A percentile compares a stretch with the other conserved stretches of the same genome.
phyloP scores from a whole-genome alignment of 2,113 vertebrate genomes.

The Peromyscus polionotus region DNA sequence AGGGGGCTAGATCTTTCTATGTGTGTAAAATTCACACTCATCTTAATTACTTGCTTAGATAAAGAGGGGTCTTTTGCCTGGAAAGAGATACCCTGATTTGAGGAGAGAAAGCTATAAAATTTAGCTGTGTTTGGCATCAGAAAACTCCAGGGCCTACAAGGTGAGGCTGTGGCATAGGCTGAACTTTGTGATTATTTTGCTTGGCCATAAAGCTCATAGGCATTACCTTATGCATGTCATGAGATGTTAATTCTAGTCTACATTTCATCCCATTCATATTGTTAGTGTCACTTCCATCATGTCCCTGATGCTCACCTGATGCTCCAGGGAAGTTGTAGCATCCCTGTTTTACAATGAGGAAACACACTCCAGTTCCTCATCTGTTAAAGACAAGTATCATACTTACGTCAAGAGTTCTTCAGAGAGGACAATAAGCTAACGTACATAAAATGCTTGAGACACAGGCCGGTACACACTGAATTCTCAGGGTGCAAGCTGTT shows the following conservation, averaged over 20 bases:
- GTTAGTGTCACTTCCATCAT: background rate
- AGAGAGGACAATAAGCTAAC: background rate
- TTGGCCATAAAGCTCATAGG: background rate
- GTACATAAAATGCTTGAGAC: background rate
- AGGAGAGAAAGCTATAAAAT: background rate
- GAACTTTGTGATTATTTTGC: fast-evolving
- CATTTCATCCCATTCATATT: background rate
- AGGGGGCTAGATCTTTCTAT: background rate
- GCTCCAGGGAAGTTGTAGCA: background rate
- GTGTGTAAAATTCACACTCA: background rate
- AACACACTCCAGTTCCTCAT: background rate
- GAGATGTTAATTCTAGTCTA: background rate
- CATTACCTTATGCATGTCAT: background rate
- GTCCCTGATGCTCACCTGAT: background rate
- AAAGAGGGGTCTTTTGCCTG: background rate
- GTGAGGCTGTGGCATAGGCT: background rate
- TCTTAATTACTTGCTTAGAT: background rate
- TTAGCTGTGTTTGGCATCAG: background rate
- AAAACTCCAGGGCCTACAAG: background rate
- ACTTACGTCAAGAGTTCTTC: background rate
- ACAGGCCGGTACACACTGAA: background rate
- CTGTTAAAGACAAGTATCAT: background rate
- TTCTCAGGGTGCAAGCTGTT: background rate
- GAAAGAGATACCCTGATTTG: background rate
- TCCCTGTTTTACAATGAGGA: background rate